A percentile compares a stretch with the other conserved stretches of the same genome.
Conservation (phyloP, 2,888 invertebrate species). For the Bugulina stolonifera region DNA sequence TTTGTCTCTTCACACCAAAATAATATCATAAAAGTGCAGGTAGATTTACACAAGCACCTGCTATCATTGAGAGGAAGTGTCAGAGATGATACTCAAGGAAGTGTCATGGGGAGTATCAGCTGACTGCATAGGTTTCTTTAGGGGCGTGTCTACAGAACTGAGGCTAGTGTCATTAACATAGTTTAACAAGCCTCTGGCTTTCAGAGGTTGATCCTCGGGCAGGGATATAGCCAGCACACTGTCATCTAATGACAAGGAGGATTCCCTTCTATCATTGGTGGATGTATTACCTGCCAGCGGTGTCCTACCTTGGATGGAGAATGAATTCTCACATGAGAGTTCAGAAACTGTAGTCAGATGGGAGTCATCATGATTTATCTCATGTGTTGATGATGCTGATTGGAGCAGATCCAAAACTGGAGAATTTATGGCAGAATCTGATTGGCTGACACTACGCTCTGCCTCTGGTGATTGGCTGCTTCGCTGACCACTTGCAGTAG, state of each 20-base stretch:
- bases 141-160: conserved; percentile 8
- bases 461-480: not conserved
- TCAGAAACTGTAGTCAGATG: conserved; percentile 23
- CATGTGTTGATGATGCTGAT: not conserved
- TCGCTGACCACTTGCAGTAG: not conserved
- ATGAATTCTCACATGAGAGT: not conserved
- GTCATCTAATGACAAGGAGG: not conserved
- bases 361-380: not conserved
- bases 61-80: too few species aligned
- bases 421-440: not conserved
- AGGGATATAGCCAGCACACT: not conserved
- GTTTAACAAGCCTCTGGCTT: not conserved
- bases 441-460: not conserved
- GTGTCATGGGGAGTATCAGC: too few species aligned
- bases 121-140: not conserved
- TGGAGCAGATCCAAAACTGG: not conserved
- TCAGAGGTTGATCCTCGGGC: not conserved
- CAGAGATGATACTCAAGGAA: too few species aligned
- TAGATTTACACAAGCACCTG: too few species aligned
- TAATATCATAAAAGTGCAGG: too few species aligned
- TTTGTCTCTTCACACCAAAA: too few species aligned
- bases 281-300: not conserved
- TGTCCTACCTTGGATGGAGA: not conserved
- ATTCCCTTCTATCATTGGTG: too few species aligned
- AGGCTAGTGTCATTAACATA: not conserved